Evolutionary conservation across 1,140 invertebrate species (phyloP).

Genomic region (Cataglyphis hispanica): DNA sequence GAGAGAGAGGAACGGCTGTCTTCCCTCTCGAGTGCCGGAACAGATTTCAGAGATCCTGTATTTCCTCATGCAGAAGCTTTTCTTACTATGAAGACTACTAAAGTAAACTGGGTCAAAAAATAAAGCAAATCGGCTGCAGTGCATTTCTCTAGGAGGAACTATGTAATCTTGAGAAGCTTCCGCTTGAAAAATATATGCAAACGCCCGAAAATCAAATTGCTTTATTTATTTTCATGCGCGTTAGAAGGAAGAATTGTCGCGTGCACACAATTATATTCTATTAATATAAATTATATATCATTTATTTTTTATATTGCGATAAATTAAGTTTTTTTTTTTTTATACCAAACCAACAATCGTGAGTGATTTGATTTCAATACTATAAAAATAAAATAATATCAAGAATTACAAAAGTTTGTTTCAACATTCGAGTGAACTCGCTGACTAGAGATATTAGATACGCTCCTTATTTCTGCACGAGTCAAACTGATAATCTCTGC

Average conservation of each 20-base stretch:
- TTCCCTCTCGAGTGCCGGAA: conserved; percentile 50
- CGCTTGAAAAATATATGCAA: conserved; percentile 63
- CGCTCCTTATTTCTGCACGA: not conserved
- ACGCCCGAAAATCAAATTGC: conserved; percentile 47
- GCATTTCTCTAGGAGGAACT: conserved; percentile 51
- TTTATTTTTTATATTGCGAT: not conserved
- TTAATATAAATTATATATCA: not conserved
- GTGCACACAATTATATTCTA: not conserved
- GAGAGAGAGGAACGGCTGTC: not conserved
- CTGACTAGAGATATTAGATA: not conserved
- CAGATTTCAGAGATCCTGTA: conserved; percentile 61
- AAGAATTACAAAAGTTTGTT: not conserved
- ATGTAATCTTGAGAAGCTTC: conserved; percentile 56
- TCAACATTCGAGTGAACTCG: not conserved
- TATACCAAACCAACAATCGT: too few species aligned
- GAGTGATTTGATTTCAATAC: not conserved
- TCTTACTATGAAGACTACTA: conserved; percentile 55
- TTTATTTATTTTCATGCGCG: conserved; percentile 40
- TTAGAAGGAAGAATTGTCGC: not conserved
- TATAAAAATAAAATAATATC: not conserved
- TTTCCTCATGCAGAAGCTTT: conserved; percentile 58
- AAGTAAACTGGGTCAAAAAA: conserved; percentile 65
- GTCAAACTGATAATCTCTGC: not conserved
- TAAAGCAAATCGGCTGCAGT: conserved; percentile 43
- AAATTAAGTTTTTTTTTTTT: too few species aligned